Base-by-base conservation (phyloP, 1,140 invertebrate species). In the Lasioglossum albipes region DNA sequence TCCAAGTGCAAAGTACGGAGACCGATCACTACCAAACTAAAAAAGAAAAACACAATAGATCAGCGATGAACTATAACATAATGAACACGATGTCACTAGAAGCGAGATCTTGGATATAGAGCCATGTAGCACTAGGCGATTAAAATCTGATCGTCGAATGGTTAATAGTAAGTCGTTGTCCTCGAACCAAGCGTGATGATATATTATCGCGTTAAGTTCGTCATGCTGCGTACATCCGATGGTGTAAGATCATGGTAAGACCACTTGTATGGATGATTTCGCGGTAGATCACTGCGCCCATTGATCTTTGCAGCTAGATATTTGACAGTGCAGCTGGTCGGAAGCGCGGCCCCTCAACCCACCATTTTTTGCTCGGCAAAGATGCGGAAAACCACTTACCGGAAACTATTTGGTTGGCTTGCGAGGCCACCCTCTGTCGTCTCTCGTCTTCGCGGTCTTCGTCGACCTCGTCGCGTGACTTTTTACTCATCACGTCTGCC, bases 271-370 rank as follows among this genome's bases (percentile, higher is more conserved):
- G 10, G 27, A 79, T 82, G 57, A 79, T 70, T 42, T 9, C 27
- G 27, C 27, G 27, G 27, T 27, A 6, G 7, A 4, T 7, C 20
- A 22, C 77, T 77, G 67, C 74, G 73, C 64, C 57, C n/a, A 13
- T 7, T 9, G 7, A 59, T 45, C 79, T 54, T 31, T 18, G 16
- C 31, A 31, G 57, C 22, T 54, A 36, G 52, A 16, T 20, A 27
- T 49, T 64, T 69, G 36, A 6, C 79, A 5, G 79, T 90, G 79
- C 75, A 87, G 88, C 79, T 86, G 88, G 87, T 82, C 81, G 85
- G 36, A 93, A 92, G 91, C 91, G 88, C 85, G 90, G 90, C 91
- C 90, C 92, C 91, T 92, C 89, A 93, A 93, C 91, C 92, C 92
- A 88, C 70, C 84, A 75, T 79, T 84, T 80, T 64, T 65, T 72